Evolutionary conservation across 2,888 invertebrate genomes (phyloP).

Genomic region (Salticus scenicus): DNA sequence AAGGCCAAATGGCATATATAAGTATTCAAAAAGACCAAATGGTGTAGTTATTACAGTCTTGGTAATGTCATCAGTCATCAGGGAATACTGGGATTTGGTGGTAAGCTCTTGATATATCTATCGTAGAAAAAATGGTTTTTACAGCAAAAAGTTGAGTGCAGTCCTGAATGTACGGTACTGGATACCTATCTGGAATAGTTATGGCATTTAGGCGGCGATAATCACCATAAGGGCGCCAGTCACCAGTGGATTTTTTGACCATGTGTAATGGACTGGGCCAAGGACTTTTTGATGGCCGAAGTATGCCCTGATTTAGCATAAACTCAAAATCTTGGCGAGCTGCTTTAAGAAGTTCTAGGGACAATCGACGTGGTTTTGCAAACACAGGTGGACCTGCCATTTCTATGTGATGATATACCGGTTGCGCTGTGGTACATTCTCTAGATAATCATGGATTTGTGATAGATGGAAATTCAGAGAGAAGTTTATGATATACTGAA

Average conservation of each 20-base stretch:
- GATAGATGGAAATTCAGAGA: too few relatives aligned
- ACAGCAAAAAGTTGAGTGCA: conserved; percentile 73
- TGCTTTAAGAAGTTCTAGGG: background rate
- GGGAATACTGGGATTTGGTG: conserved; percentile 19
- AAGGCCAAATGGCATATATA: conserved; percentile 75
- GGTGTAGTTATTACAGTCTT: conserved; percentile 76
- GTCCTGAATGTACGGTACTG: conserved; percentile 75
- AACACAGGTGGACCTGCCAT: conserved; percentile 6
- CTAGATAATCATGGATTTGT: too few relatives aligned
- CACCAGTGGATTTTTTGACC: background rate
- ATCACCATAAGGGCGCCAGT: conserved; percentile 73
- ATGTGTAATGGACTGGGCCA: conserved; percentile 28
- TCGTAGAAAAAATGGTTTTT: conserved; percentile 13
- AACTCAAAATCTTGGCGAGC: conserved; percentile 26
- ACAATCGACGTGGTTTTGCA: background rate
- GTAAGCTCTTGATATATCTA: conserved; percentile 13
- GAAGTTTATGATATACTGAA: too few relatives aligned
- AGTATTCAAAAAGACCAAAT: conserved; percentile 75
- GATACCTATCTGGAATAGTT: conserved; percentile 75
- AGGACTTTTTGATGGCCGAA: background rate
- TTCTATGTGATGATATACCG: conserved; percentile 1
- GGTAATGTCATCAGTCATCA: conserved; percentile 74
- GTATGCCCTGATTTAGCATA: background rate
- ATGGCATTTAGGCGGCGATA: conserved; percentile 74
- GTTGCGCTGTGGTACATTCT: too few relatives aligned